Percentiles rank a stretch among this genome's conserved stretches.
Conservation (phyloP, 1,140 invertebrate genomes). For the Brachionus angularis region DNA sequence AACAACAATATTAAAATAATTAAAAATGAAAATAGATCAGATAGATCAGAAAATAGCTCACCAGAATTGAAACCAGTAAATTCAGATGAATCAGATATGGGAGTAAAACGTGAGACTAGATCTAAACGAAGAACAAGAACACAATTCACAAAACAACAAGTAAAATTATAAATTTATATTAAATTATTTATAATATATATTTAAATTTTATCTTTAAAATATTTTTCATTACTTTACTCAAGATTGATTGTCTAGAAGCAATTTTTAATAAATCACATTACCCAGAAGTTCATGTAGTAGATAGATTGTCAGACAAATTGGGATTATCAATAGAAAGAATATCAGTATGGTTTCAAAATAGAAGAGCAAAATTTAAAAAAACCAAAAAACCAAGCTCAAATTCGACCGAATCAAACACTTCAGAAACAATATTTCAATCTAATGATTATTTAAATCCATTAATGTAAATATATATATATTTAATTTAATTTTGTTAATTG, state of each 20-base stretch:
- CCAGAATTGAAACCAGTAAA: constrained; percentile 1
- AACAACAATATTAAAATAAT: no score
- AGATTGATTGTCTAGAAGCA: constrained; percentile 21
- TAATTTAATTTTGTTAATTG: no score
- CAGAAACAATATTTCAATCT: no score
- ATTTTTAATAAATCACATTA: constrained; percentile 37
- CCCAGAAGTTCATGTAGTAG: constrained; percentile 40
- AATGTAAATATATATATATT: no score
- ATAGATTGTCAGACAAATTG: constrained; percentile 29
- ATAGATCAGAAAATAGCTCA: background rate
- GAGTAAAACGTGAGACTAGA: background rate
- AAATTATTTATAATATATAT: background rate
- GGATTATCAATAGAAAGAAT: constrained; percentile 25
- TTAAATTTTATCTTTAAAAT: no score
- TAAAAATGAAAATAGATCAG: no score
- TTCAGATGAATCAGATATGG: background rate
- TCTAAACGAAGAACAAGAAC: constrained; percentile 28
- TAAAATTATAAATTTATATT: background rate
- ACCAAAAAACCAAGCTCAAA: constrained; percentile 21
- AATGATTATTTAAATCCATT: no score
- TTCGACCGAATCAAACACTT: background rate
- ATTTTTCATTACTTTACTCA: background rate
- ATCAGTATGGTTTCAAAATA: constrained; percentile 38
- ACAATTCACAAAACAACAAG: constrained; percentile 30
- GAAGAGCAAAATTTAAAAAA: constrained; percentile 41